A percentile compares a stretch with the other conserved stretches of the same genome.
These are phyloP conservation scores for Neogobius melanostomus DNA, from an alignment of 2,113 vertebrate genomes.

Conservation along the genomic window DNA sequence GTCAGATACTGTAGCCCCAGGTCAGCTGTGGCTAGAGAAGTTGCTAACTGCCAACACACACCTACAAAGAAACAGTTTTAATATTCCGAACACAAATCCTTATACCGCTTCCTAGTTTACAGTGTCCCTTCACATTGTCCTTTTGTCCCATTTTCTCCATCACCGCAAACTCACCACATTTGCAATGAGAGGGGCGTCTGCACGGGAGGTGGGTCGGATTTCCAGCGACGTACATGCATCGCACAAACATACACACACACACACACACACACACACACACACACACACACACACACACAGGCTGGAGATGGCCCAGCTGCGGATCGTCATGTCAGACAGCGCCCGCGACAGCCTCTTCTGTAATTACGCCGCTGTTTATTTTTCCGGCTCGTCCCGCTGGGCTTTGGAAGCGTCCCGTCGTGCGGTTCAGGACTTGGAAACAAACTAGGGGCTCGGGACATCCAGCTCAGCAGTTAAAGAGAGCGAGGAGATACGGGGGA, in stretches of 20 bases:
- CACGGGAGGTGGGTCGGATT: slow-evolving; percentile 51
- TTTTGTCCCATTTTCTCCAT: slow-evolving; percentile 19
- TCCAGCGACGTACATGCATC: slow-evolving; percentile 32
- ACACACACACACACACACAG: slow-evolving; percentile 27
- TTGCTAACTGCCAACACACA: too few species aligned
- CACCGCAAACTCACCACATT: slow-evolving; percentile 15
- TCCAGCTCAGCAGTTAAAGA: slow-evolving; percentile 63
- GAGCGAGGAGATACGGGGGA: slow-evolving; percentile 59
- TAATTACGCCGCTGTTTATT: slow-evolving; percentile 84
- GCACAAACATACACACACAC: slow-evolving; percentile 15
- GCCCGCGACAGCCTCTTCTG: slow-evolving; percentile 78
- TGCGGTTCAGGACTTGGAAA: slow-evolving; percentile 74
- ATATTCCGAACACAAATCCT: too few species aligned
- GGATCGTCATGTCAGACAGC: slow-evolving; percentile 82
- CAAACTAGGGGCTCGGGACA: slow-evolving; percentile 59
- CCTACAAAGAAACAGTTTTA: too few species aligned
- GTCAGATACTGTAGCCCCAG: too few species aligned
- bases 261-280: slow-evolving; percentile 23
- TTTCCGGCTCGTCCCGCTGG: slow-evolving; percentile 74
- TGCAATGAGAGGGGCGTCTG: slow-evolving; percentile 6
- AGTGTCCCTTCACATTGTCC: not conserved
- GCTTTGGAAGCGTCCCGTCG: slow-evolving; percentile 67
- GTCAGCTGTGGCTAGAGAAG: too few species aligned
- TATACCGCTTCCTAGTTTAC: too few species aligned
- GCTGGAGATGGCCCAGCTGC: slow-evolving; percentile 77